A percentile compares a stretch with the other conserved stretches of the same genome.
These are phyloP conservation scores for Odobenus rosmarus DNA, from an alignment of 2,113 vertebrate species.

Conservation along the genomic window DNA sequence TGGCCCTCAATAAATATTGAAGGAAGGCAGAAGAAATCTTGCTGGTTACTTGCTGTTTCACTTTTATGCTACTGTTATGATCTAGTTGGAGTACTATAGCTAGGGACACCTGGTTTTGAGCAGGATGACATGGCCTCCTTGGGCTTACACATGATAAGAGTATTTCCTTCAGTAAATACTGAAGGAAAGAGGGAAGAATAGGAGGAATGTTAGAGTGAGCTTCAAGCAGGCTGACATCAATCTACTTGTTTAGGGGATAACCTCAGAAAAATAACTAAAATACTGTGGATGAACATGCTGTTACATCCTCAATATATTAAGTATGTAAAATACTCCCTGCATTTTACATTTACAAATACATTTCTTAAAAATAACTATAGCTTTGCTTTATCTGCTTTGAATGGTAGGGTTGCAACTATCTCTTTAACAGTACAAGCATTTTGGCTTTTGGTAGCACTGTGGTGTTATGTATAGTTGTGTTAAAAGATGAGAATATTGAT, in stretches of 20 bases:
- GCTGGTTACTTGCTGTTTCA: not conserved
- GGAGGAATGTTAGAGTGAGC: not conserved
- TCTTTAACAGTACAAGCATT: slow-evolving; percentile 45
- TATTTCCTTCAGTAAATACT: no score
- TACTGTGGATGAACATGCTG: not conserved
- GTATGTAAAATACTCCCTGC: not conserved
- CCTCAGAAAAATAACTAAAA: not conserved
- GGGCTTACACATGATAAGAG: not conserved
- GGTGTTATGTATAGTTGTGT: not conserved
- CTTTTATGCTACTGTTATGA: not conserved
- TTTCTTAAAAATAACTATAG: slow-evolving; percentile 47
- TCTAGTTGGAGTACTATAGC: not conserved
- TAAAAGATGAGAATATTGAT: not conserved
- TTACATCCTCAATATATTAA: not conserved
- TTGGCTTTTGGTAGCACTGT: slow-evolving; percentile 32
- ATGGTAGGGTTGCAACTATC: not conserved
- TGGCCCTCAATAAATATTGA: not conserved
- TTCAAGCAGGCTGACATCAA: not conserved
- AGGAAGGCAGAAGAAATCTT: not conserved
- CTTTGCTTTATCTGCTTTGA: slow-evolving; percentile 49
- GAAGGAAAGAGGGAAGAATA: not conserved
- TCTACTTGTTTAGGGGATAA: not conserved
- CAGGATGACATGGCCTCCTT: not conserved
- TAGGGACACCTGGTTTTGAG: not conserved
- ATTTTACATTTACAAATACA: slow-evolving; percentile 27